These are phyloP conservation scores for Paragorgia papillata DNA, from an alignment of 92 coral and sea anemone species.

Conservation along the genomic window DNA sequence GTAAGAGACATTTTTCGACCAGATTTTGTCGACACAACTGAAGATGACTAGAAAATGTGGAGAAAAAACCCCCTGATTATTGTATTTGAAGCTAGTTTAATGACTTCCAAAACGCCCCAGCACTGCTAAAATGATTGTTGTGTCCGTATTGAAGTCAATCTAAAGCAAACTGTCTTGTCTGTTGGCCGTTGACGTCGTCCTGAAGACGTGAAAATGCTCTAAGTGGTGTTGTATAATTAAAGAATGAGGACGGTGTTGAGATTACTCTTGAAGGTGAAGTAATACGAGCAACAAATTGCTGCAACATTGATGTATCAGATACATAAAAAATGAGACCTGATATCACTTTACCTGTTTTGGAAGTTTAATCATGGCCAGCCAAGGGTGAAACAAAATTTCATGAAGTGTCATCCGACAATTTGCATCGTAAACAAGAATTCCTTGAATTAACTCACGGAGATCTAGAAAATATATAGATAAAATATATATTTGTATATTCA, in stretches of 20 bases:
- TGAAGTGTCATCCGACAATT: constrained; percentile 63
- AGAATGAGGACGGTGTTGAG: no score
- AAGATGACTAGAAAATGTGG: neutral
- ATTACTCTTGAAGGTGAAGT: no score
- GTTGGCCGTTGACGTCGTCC: neutral
- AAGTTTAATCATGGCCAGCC: constrained; percentile 62
- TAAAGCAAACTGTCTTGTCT: neutral
- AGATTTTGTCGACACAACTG: neutral
- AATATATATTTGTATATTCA: no score
- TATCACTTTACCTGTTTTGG: constrained; percentile 16
- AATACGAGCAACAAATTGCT: no score
- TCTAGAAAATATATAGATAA: no score
- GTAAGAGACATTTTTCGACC: neutral
- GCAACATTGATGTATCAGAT: neutral
- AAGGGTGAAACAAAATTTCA: constrained; percentile 71
- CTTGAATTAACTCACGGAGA: constrained; percentile 75
- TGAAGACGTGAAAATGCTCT: no score
- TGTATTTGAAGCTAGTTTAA: no score
- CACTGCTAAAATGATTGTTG: no score
- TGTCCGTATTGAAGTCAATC: neutral
- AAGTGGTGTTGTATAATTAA: no score
- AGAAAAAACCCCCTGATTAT: no score
- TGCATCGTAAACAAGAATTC: constrained; percentile 78
- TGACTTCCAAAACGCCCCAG: no score
- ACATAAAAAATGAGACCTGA: neutral